Base-by-base conservation (phyloP, 2,113 vertebrate genomes). In the Oplegnathus fasciatus region DNA sequence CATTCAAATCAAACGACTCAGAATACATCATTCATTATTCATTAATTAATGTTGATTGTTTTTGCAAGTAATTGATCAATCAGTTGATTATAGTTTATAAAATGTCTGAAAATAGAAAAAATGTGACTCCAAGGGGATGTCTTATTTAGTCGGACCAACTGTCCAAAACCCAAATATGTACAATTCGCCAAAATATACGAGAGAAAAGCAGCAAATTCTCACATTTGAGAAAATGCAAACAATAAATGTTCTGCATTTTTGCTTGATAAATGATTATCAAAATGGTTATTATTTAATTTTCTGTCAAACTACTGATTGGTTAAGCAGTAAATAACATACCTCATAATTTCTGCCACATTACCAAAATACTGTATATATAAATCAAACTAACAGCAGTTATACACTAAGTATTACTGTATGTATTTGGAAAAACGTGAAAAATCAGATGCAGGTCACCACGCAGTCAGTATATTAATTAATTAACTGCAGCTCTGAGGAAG, bases 381-480 rank as follows among this genome's bases (percentile, higher is more conserved):
- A 5, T 65, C 11, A 79, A 54, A 37, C 10, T 4, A 55, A 62
- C 46, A 48, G 65, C 20, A 37, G 3, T 3, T 37, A 37, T 5
- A 50, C 2, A 48, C 37, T 14, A 28, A 57, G 32, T 30, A 7
- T 40, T 22, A 9, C 6, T 62, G 24, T 15, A 5, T 37, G 65
- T 37, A 58, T 74, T 15, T 3, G 15, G 28, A 44, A 64, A 13
- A 30, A 37, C 61, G 15, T 18, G 20, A 75, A 75, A 66, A 50
- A 50, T 10, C 40, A 28, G 20, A n/a, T 52, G 2, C 48, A 88
- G 57, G 67, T 80, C 54, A 67, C 1, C 26, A n/a, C 40, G 11
- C 9, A 67, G n/a, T 61, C 65, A 20, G 34, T 30, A 18, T 11
- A 72, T 26, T 77, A 34, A 80, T 77, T 46, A 34, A 58, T 79